Evolutionary conservation across 2,113 vertebrate genomes (phyloP), one percentile per base, ranked within the genome.

Genomic region (Lamprotornis superbus): DNA sequence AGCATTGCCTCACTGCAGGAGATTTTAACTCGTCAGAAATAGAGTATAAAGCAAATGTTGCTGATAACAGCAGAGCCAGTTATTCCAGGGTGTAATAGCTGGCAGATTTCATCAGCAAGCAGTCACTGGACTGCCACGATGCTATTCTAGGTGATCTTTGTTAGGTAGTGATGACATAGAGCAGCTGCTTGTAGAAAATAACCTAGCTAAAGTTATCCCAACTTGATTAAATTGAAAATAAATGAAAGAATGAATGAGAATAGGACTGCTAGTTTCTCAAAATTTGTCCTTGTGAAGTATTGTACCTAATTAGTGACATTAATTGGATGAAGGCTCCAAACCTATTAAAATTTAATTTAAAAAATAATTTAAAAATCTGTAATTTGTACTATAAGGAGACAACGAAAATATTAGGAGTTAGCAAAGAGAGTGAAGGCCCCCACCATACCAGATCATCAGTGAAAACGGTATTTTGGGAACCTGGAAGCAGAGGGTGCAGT

Each of bases 181-280:
- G 68, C 96, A 97, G 95, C 96, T 97, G 96, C 60, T 40, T 92
- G 94, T 89, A 94, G 86, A 97, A 97, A 96, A 97, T 97, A 97
- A 89, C 91, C 24, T 56, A 44, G 56, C 96, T 92, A 95, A 96
- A 96, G 89, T 95, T 96, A 93, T 90, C 73, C 15, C 68, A 61
- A 59, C 73, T 86, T 95, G 24, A 81, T 89, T 75, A 70, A 92
- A 81, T 44, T 90, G 64, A 92, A 92, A 83, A 56, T 25, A 80
- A 92, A 50, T 74, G 68, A 56, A 84, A 93, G 59, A 92, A 71
- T 71, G 55, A 70, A 83, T 0, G 15, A 81, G 74, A 94, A 74
- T 12, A 93, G 49, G 8, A 37, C 20, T 53, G 17, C 16, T 74
- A 10, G 3, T 61, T 63, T 78, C 35, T 75, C 28, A 79, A 2